Conservation (phyloP, 1,140 invertebrate species). For the Matsumurasca onukii region DNA sequence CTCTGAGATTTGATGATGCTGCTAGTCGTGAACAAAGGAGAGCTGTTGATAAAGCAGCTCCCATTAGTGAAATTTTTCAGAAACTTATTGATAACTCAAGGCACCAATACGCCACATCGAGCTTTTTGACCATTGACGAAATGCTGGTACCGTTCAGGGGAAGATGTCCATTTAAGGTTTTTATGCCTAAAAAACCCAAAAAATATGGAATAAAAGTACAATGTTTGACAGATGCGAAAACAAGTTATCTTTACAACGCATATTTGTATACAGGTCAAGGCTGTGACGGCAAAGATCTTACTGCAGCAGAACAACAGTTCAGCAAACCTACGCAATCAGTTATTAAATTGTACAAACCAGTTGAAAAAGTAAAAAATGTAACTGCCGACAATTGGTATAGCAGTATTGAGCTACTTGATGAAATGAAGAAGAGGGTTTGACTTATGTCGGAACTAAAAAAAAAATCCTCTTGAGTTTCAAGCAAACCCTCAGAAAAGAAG, state of each 20-base stretch:
- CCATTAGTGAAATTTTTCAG: constrained; percentile 43
- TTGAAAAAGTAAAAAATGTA: constrained; percentile 42
- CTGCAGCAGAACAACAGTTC: constrained; percentile 18
- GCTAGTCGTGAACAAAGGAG: constrained; percentile 38
- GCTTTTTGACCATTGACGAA: constrained; percentile 48
- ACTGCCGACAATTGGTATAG: constrained; percentile 48
- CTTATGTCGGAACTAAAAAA: constrained; percentile 35
- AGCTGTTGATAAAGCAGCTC: constrained; percentile 38
- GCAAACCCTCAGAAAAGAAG: constrained; percentile 37
- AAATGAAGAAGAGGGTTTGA: constrained; percentile 40
- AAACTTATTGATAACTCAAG: constrained; percentile 47
- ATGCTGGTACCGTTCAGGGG: constrained; percentile 48
- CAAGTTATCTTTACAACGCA: constrained; percentile 33
- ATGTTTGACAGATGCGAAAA: constrained; percentile 42
- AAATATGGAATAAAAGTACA: constrained; percentile 46
- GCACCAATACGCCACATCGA: constrained; percentile 41
- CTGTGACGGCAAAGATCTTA: constrained; percentile 24
- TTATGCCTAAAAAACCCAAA: constrained; percentile 51
- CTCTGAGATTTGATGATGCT: constrained; percentile 47
- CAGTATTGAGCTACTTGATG: constrained; percentile 42
- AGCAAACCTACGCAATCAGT: constrained; percentile 24
- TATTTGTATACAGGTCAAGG: constrained; percentile 31
- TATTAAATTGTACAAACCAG: constrained; percentile 31
- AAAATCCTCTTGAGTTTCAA: constrained; percentile 47
- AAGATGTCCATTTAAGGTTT: constrained; percentile 47